Conservation (phyloP, 1,140 invertebrate species). For the Trinorchestia longiramus region DNA sequence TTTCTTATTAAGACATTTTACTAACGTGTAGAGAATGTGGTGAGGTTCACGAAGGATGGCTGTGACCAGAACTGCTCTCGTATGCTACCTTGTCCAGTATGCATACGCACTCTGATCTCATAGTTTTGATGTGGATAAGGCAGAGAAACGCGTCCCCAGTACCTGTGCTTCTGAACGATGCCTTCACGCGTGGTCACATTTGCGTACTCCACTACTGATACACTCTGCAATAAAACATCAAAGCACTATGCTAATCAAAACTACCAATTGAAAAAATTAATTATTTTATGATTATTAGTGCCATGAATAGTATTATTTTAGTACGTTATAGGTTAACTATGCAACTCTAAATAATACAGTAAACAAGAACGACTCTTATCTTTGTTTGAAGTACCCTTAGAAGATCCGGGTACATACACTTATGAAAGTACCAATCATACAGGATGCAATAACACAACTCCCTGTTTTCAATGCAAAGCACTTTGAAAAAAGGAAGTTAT, state of each 20-base stretch:
- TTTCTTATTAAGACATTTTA: background rate
- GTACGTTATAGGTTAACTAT: no score
- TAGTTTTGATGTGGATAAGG: background rate
- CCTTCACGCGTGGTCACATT: background rate
- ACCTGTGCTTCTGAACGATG: conserved; percentile 1
- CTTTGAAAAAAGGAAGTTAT: no score
- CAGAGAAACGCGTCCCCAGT: background rate
- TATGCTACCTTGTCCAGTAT: background rate
- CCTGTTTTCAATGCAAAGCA: no score
- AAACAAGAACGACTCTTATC: no score
- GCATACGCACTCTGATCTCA: background rate
- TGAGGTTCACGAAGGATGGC: background rate
- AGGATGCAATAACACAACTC: no score
- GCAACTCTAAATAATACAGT: no score
- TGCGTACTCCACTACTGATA: background rate
- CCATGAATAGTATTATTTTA: no score
- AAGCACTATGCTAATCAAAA: background rate
- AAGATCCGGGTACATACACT: no score
- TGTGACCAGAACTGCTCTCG: conserved; percentile 9
- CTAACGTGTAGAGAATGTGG: background rate
- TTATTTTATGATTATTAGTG: no score
- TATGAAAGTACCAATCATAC: no score
- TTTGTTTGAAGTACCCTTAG: no score
- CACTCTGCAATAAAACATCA: background rate
- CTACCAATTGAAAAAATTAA: no score